phyloP scores from a whole-genome alignment of 2,888 invertebrate genomes.

The Junonia oenone region DNA sequence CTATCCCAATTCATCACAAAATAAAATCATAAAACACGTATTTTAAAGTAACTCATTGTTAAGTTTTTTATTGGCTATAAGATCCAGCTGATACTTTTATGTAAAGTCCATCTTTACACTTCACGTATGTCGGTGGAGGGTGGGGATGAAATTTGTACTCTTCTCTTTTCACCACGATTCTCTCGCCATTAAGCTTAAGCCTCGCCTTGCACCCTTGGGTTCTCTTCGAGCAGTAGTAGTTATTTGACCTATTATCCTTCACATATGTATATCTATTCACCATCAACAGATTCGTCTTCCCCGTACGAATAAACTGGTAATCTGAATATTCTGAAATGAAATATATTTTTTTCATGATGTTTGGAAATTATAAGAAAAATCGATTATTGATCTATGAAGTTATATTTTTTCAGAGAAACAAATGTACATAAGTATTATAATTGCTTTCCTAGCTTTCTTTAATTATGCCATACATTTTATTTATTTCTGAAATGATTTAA shows the following conservation, averaged over 20 bases:
- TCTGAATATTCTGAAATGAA: conserved; percentile 15
- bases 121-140: conserved; percentile 11
- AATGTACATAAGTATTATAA: no score
- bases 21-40: no score
- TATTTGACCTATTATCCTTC: conserved; percentile 29
- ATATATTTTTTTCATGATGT: no score
- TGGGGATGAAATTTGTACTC: conserved; percentile 13
- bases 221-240: conserved; percentile 36
- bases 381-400: no score
- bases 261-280: conserved; percentile 37
- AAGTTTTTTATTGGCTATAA: no score
- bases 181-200: conserved; percentile 11
- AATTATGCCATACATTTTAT: no score
- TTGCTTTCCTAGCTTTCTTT: no score
- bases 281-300: conserved; percentile 35
- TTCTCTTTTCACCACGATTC: not conserved
- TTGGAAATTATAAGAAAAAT: no score
- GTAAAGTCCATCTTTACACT: not conserved
- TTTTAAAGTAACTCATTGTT: no score
- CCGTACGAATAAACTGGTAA: conserved; percentile 20
- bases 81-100: not conserved
- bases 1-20: no score
- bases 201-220: conserved; percentile 10
- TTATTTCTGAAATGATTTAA: no score
- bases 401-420: no score